Evolutionary conservation across 2,888 invertebrate species (phyloP).

Genomic region (Eumerus sabulonum): DNA sequence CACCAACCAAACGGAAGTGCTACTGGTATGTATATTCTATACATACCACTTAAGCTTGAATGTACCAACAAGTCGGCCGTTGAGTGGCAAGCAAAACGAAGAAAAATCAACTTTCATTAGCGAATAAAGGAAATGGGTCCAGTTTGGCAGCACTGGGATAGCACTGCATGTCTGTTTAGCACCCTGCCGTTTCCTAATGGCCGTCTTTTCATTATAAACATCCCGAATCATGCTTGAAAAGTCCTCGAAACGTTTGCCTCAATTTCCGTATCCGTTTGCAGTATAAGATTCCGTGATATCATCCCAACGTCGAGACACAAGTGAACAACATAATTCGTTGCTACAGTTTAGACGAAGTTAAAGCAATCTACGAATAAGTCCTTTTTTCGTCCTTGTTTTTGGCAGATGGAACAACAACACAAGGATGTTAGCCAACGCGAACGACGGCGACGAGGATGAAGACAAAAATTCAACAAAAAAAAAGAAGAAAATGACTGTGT

Average conservation of each 20-base stretch:
- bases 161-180: constrained; percentile 28
- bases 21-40: constrained; percentile 40
- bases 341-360: constrained; percentile 7
- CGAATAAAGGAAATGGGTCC: constrained; percentile 51
- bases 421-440: not conserved
- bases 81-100: constrained; percentile 42
- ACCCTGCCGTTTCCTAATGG: constrained; percentile 42
- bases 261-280: constrained; percentile 43
- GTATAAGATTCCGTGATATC: too few relatives aligned
- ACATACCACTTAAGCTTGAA: constrained; percentile 40
- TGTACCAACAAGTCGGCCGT: constrained; percentile 21
- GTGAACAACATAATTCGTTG: not conserved
- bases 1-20: constrained; percentile 30
- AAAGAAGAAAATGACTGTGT: constrained; percentile 1
- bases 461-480: constrained; percentile 35
- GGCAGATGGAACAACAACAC: not conserved
- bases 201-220: constrained; percentile 64
- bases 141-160: constrained; percentile 26
- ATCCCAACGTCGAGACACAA: not conserved
- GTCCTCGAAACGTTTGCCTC: constrained; percentile 63
- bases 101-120: constrained; percentile 46
- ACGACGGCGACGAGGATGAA: not conserved
- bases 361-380: constrained; percentile 17
- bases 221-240: constrained; percentile 66
- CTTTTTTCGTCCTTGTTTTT: too few relatives aligned